Base-by-base conservation (phyloP, 2,888 invertebrate species). In the Phrixothrix hirtus region DNA sequence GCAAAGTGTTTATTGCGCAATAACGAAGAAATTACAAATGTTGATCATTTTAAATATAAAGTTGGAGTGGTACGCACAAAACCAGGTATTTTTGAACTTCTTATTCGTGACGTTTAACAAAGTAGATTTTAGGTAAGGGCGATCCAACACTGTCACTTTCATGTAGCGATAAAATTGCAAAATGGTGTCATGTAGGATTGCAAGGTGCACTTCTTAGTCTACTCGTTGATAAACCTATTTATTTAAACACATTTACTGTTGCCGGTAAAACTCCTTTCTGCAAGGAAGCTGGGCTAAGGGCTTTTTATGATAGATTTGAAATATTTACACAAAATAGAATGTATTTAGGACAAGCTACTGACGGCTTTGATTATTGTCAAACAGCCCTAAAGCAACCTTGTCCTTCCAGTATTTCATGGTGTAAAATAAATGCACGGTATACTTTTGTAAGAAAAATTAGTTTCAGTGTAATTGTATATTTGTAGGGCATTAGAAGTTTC, bases 101-200 rank as follows among this genome's bases (percentile, higher is more conserved):
- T 30, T 3, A n/a, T n/a, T 30, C 3, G 3, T 10, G 10, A 3
- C n/a, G n/a, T 29, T 3, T 29, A n/a, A 6, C 10, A 29, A 7
- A 32, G 4, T 14, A 13, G 14, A 9, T 60, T 65, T 31, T 56
- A 74, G 86, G 85, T 0, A 80, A 94, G 66, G 96, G 96, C 0
- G 88, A 92, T 70, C 85, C 86, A 36, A 95, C 96, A 0, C 72
- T 90, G 30, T 94, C 94, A 6, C 85, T 95, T 64, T 94, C 94
- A 0, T 97, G 96, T 74, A 95, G 94, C 74, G 96, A 97, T 75
- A 97, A 97, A 80, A 77, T 97, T 9, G 85, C 93, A 1, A 86
- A 87, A 65, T 97, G 96, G 96, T 86, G 88, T 68, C 78, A 89
- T 53, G 69, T 93, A 21, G 95, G 96, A 0, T 70, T 92, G 15